Conservation (phyloP, 2,888 invertebrate genomes). For the Caenorhabditis japonica region DNA sequence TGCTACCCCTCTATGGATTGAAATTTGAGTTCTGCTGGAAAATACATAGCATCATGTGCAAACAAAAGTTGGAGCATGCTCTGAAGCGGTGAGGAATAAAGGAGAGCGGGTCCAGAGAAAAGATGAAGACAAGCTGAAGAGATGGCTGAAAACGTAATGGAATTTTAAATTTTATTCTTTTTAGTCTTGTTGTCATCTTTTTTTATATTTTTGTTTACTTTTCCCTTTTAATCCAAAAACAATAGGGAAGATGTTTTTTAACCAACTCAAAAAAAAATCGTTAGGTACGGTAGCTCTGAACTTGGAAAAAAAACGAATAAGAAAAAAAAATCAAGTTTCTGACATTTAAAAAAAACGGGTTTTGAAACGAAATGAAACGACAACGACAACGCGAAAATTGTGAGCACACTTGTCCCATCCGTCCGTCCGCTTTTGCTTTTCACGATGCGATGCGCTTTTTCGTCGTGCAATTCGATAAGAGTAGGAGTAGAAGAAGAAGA, state of each 20-base stretch:
- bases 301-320: background rate
- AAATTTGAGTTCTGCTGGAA: constrained; percentile 45
- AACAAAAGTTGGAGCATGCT: constrained; percentile 33
- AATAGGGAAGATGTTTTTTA: too few relatives aligned
- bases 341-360: background rate
- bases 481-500: constrained; percentile 11
- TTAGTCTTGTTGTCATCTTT: background rate
- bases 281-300: too few relatives aligned
- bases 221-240: too few relatives aligned
- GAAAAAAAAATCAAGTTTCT: background rate
- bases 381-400: background rate
- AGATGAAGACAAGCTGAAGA: background rate
- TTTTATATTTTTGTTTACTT: background rate
- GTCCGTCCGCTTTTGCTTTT: background rate
- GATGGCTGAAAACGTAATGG: constrained; percentile 21
- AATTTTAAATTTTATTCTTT: constrained; percentile 20
- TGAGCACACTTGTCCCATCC: constrained; percentile 5
- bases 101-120: too few relatives aligned
- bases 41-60: constrained; percentile 43
- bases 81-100: too few relatives aligned
- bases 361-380: background rate
- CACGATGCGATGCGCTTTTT: background rate
- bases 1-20: constrained; percentile 21
- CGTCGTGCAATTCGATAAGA: constrained; percentile 39
- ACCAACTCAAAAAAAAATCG: too few relatives aligned